A percentile compares a stretch with the other conserved stretches of the same genome.
phyloP scores from a whole-genome alignment of 2,797 vertebrate genomes.

The Argentina silus region DNA sequence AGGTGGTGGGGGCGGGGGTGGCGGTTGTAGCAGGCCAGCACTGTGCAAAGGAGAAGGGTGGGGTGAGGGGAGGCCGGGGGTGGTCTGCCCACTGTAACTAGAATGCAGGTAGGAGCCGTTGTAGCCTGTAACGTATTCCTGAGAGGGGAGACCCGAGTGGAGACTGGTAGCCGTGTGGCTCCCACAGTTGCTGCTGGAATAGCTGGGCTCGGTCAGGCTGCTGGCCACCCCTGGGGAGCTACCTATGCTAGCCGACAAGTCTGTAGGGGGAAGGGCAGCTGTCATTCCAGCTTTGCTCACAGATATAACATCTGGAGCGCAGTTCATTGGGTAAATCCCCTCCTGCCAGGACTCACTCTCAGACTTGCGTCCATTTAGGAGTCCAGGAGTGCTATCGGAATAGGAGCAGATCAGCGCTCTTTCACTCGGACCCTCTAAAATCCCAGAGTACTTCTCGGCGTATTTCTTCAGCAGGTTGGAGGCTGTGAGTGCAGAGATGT shows the following conservation, averaged over 20 bases:
- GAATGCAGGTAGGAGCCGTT: conserved; percentile 97
- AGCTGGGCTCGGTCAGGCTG: conserved; percentile 94
- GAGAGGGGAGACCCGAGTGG: conserved; percentile 94
- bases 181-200: conserved; percentile 95
- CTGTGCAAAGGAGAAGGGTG: conserved; percentile 97
- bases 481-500: conserved; percentile 98
- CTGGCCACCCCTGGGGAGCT: conserved; percentile 93
- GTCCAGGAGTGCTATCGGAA: conserved; percentile 86
- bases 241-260: conserved; percentile 92
- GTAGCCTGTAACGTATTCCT: conserved; percentile 96
- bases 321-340: conserved; percentile 96
- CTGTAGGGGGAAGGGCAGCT: conserved; percentile 90
- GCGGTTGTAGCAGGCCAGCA: conserved; percentile 90
- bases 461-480: conserved; percentile 99
- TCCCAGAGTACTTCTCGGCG: conserved; percentile 98
- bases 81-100: conserved; percentile 91
- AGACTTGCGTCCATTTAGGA: conserved; percentile 94
- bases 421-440: conserved; percentile 93
- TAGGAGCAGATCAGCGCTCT: conserved; percentile 93
- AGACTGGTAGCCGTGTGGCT: conserved; percentile 92
- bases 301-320: conserved; percentile 92
- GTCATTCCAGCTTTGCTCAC: conserved; percentile 96
- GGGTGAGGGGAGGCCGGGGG: conserved; percentile 92
- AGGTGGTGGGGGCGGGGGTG: conserved; percentile 82
- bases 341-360: conserved; percentile 98